Evolutionary conservation across 2,113 vertebrate genomes (phyloP).

Genomic region (Sinocyclocheilus anophthalmus): DNA sequence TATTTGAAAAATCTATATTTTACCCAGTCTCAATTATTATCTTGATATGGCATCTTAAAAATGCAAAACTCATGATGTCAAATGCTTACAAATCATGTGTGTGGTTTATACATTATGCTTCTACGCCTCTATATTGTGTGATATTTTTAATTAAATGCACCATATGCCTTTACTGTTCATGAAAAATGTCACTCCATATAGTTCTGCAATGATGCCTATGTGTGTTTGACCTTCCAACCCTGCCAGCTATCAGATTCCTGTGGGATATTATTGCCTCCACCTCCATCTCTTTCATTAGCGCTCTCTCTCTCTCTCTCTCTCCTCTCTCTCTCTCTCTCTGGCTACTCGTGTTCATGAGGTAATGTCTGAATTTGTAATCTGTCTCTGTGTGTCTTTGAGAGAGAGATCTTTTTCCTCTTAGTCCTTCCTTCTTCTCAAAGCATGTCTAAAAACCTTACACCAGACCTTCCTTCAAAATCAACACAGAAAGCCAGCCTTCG

Average conservation of each 20-base stretch:
- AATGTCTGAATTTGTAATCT: conserved; percentile 62
- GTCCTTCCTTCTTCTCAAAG: conserved; percentile 41
- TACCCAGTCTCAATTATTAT: neutral
- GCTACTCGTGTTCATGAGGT: conserved; percentile 49
- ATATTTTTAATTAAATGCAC: neutral
- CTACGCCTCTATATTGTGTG: neutral
- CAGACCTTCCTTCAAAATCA: conserved; percentile 28
- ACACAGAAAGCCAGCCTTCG: conserved; percentile 5
- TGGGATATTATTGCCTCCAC: conserved; percentile 29
- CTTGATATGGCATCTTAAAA: neutral
- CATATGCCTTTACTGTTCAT: neutral
- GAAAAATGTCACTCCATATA: conserved; percentile 2
- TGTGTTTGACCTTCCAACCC: conserved; percentile 1
- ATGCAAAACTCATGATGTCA: neutral
- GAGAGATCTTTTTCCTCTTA: conserved; percentile 39
- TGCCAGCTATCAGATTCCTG: neutral
- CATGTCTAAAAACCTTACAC: conserved; percentile 38
- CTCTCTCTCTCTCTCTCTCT: conserved; percentile 14
- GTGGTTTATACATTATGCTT: neutral
- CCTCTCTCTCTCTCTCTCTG: conserved; percentile 8
- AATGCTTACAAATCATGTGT: neutral
- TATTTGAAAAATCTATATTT: neutral
- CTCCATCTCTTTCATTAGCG: conserved; percentile 8
- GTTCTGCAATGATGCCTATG: neutral
- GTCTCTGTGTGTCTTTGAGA: conserved; percentile 39